These are phyloP conservation scores for Lophochroa leadbeateri DNA, from an alignment of 2,113 vertebrate species.

Conservation along the genomic window DNA sequence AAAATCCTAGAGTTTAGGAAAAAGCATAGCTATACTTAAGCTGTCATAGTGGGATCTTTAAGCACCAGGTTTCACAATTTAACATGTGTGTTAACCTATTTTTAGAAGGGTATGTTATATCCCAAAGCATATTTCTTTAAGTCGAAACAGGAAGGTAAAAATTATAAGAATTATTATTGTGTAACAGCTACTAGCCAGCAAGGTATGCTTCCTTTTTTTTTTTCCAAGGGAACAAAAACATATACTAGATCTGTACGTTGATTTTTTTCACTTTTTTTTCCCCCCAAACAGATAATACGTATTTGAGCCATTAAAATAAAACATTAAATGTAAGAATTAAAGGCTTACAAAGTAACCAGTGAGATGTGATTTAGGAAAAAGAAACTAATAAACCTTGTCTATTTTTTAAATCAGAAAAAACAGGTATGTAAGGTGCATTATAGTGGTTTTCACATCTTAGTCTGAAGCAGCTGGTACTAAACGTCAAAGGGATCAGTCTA, in stretches of 20 bases:
- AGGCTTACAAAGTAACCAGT: not conserved
- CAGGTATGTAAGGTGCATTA: not conserved
- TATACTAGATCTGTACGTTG: not conserved
- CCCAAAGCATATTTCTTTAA: not conserved
- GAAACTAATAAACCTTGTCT: not conserved
- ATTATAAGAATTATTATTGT: not conserved
- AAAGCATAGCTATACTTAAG: not conserved
- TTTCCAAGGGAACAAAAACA: not conserved
- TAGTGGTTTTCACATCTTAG: not conserved
- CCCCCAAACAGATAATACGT: not conserved
- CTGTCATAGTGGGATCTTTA: not conserved
- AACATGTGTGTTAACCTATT: not conserved
- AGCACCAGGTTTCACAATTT: not conserved
- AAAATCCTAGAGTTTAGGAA: not conserved
- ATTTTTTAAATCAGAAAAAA: not conserved
- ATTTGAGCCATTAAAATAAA: not conserved
- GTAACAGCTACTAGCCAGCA: not conserved
- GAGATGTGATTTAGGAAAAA: not conserved
- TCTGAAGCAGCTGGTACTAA: not conserved
- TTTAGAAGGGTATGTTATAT: not conserved
- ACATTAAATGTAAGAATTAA: not conserved
- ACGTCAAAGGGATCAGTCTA: not conserved
- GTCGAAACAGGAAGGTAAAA: not conserved
- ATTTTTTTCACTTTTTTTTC: not conserved
- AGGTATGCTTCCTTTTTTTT: not conserved